phyloP scores from a whole-genome alignment of 2,113 vertebrate genomes.

The Synchiropus splendidus region DNA sequence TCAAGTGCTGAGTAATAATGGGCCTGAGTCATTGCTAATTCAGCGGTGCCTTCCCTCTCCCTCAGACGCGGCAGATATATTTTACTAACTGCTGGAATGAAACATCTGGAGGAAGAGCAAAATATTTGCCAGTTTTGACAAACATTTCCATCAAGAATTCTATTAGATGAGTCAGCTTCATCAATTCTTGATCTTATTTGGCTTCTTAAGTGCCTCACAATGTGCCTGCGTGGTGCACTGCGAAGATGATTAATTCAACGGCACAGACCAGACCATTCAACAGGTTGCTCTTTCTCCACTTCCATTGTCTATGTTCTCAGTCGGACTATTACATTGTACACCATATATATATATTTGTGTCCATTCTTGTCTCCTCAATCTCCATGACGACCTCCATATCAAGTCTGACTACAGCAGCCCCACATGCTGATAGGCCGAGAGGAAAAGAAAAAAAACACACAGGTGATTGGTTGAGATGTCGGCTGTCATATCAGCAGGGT shows the following conservation, averaged over 20 bases:
- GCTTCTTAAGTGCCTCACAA: too few relatives aligned
- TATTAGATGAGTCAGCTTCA: too few relatives aligned
- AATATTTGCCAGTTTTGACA: constrained; percentile 13
- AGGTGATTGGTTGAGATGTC: constrained; percentile 58
- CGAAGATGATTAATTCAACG: too few relatives aligned
- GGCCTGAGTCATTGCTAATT: constrained; percentile 14
- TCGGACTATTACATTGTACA: too few relatives aligned
- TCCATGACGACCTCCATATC: constrained; percentile 55
- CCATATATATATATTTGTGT: constrained; percentile 36
- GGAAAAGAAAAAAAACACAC: constrained; percentile 16
- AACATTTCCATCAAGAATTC: constrained; percentile 2
- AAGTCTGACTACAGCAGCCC: constrained; percentile 36
- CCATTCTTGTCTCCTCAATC: constrained; percentile 45
- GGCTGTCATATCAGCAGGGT: constrained; percentile 56
- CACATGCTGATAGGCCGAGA: constrained; percentile 49
- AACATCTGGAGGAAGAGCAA: constrained; percentile 8
- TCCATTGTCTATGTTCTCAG: too few relatives aligned
- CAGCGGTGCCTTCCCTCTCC: too few relatives aligned
- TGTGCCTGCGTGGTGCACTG: too few relatives aligned
- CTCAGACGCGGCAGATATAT: too few relatives aligned
- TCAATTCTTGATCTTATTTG: too few relatives aligned
- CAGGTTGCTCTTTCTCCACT: constrained; percentile 31
- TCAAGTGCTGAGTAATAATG: constrained; percentile 27
- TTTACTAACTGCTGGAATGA: too few relatives aligned
- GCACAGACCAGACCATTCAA: constrained; percentile 27